A percentile compares a stretch with the other conserved stretches of the same genome.
These are phyloP conservation scores for Antedon mediterranea DNA, from an alignment of 53 echinoderm and acorn worm genomes.

Conservation along the genomic window DNA sequence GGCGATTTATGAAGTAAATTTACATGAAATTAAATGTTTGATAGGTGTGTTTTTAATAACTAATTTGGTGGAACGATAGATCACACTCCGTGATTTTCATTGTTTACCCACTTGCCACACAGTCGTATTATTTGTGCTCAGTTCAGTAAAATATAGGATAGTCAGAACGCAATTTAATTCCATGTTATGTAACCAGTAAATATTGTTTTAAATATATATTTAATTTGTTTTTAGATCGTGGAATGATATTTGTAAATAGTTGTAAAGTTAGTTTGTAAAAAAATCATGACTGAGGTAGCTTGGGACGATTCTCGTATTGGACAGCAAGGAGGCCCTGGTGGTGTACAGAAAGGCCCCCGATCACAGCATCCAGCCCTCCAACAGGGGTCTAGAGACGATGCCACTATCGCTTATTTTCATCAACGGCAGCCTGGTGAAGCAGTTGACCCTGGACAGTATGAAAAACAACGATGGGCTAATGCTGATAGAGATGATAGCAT, in stretches of 20 bases:
- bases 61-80: conserved; percentile 44
- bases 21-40: not conserved
- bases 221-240: not conserved
- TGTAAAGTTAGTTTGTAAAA: conserved; percentile 4
- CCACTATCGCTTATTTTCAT: conserved; percentile 84
- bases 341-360: conserved; percentile 23
- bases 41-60: not conserved
- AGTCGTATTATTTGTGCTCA: too few relatives aligned
- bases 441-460: conserved; percentile 46
- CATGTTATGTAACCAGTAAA: not conserved
- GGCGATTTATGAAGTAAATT: not conserved
- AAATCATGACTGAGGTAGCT: conserved; percentile 60
- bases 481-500: conserved; percentile 69
- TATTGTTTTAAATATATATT: not conserved
- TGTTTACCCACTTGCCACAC: conserved; percentile 21
- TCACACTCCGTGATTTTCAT: conserved; percentile 32
- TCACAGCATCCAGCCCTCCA: conserved; percentile 42
- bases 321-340: conserved; percentile 20
- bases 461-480: conserved; percentile 86
- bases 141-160: too few relatives aligned
- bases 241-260: conserved; percentile 1
- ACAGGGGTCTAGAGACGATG: conserved; percentile 84
- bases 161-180: not conserved
- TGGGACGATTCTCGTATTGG: conserved; percentile 61
- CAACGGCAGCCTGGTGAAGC: conserved; percentile 66